Evolutionary conservation across 2,888 invertebrate genomes (phyloP).

Genomic region (Fragum sueziense): DNA sequence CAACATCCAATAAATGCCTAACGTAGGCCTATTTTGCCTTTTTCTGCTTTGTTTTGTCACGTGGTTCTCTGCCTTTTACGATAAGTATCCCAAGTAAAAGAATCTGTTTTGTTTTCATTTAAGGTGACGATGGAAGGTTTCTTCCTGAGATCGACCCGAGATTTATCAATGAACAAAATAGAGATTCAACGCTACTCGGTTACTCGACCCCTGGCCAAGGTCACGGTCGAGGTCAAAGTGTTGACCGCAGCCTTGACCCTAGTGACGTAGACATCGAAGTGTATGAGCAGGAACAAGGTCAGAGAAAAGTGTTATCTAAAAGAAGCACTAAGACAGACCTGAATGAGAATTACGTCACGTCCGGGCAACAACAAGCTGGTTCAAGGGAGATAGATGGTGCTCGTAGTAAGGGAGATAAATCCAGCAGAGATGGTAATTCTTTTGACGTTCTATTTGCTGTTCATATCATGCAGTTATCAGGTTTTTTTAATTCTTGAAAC

Average conservation of each 20-base stretch:
- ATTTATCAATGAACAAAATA: neutral
- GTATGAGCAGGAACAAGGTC: neutral
- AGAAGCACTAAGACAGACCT: neutral
- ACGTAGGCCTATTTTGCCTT: too few relatives aligned
- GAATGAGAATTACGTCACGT: neutral
- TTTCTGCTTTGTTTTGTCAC: too few relatives aligned
- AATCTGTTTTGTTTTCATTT: neutral
- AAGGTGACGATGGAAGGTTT: conserved; percentile 8
- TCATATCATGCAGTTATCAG: too few relatives aligned
- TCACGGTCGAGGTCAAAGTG: conserved; percentile 29
- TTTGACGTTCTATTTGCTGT: too few relatives aligned
- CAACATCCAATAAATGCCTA: too few relatives aligned
- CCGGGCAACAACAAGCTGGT: neutral
- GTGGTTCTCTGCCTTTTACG: too few relatives aligned
- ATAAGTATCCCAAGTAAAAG: too few relatives aligned
- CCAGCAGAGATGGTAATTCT: neutral
- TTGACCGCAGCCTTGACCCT: conserved; percentile 25
- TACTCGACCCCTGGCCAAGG: neutral
- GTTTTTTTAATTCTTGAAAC: too few relatives aligned
- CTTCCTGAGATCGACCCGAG: conserved; percentile 1
- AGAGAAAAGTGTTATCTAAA: neutral
- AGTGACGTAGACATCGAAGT: conserved; percentile 39
- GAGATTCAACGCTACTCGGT: neutral
- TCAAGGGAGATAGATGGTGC: neutral
- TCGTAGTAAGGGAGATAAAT: conserved; percentile 1